These are phyloP conservation scores for Cephus rjabovi DNA, from an alignment of 2,888 invertebrate genomes.

Conservation along the genomic window DNA sequence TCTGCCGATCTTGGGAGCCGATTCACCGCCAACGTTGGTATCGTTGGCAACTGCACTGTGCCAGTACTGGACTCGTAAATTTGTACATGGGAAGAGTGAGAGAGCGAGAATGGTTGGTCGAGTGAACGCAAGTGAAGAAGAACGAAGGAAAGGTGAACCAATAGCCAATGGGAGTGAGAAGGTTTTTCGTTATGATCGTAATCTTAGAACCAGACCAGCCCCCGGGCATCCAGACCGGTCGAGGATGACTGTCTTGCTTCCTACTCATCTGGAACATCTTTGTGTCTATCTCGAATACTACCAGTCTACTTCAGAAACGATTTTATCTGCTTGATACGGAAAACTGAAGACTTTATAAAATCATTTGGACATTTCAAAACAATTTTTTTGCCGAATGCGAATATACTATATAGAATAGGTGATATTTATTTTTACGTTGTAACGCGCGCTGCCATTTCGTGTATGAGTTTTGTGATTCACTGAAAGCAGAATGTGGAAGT, in stretches of 20 bases:
- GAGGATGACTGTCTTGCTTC: conserved; percentile 34
- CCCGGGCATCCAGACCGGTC: conserved; percentile 45
- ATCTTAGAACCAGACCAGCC: conserved; percentile 57
- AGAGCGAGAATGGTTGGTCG: no score
- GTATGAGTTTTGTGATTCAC: neutral
- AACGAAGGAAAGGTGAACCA: conserved; percentile 26
- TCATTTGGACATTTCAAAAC: neutral
- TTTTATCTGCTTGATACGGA: neutral
- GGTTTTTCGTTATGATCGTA: conserved; percentile 60
- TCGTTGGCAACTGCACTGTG: no score
- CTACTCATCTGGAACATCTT: conserved; percentile 17
- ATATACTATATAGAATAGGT: neutral
- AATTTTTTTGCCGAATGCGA: neutral
- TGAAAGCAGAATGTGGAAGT: neutral
- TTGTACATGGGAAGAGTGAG: no score
- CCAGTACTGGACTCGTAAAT: no score
- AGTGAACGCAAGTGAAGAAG: neutral
- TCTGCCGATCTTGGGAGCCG: no score
- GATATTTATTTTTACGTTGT: neutral
- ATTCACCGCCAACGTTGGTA: no score
- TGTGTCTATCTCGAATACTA: neutral
- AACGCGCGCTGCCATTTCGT: neutral
- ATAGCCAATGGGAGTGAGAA: conserved; percentile 49
- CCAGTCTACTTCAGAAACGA: neutral
- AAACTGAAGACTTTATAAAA: neutral